Evolutionary conservation across 2,113 vertebrate genomes (phyloP).

Genomic region (Colistium nudipinnis): DNA sequence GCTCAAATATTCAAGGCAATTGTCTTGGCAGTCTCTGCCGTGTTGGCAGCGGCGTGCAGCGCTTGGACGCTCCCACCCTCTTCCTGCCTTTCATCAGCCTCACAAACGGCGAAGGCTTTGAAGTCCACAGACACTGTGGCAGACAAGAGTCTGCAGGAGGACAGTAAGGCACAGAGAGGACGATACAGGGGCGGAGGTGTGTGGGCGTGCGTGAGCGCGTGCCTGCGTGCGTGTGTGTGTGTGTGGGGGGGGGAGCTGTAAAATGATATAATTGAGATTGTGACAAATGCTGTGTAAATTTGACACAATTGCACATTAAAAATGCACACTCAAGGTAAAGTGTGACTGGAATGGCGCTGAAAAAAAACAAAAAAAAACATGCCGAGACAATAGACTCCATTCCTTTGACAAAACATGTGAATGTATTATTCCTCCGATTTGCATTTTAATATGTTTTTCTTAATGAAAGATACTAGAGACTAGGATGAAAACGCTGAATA

Average conservation of each 20-base stretch:
- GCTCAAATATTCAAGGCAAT: conserved; percentile 65
- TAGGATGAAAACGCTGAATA: too few relatives aligned
- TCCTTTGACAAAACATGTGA: too few relatives aligned
- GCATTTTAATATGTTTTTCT: too few relatives aligned
- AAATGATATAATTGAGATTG: conserved; percentile 2
- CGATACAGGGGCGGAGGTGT: conserved; percentile 34
- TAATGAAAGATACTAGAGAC: too few relatives aligned
- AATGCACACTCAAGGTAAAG: too few relatives aligned
- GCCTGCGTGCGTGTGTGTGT: not conserved
- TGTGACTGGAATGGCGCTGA: too few relatives aligned
- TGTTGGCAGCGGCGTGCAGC: conserved; percentile 49
- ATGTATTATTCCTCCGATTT: too few relatives aligned
- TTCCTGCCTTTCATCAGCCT: conserved; percentile 78
- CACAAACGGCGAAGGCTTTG: conserved; percentile 63
- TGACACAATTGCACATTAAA: too few relatives aligned
- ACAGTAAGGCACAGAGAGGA: conserved; percentile 57
- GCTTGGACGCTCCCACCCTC: conserved; percentile 70
- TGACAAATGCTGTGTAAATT: not conserved
- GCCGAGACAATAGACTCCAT: too few relatives aligned
- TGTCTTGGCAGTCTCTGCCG: conserved; percentile 59
- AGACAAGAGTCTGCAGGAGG: conserved; percentile 63
- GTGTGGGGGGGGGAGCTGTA: not conserved
- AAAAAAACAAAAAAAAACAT: too few relatives aligned
- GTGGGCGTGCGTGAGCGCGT: not conserved
- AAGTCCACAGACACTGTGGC: conserved; percentile 75